Conservation (phyloP, 1,140 invertebrate genomes). For the Formica exsecta region DNA sequence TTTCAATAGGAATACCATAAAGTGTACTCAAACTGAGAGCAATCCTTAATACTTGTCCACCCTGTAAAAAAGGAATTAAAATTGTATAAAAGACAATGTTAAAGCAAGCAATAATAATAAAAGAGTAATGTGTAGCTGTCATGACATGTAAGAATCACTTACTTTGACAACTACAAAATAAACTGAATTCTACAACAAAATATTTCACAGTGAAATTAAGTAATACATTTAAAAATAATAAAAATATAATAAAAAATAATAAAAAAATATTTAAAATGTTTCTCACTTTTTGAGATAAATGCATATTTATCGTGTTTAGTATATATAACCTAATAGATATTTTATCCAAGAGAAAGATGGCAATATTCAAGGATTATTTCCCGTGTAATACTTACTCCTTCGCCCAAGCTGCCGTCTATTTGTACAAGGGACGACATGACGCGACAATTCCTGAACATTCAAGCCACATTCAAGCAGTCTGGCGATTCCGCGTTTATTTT, state of each 20-base stretch:
- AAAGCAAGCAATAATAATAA: neutral
- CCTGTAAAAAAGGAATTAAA: conserved; percentile 86
- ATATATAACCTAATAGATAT: neutral
- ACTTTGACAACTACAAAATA: neutral
- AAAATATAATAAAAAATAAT: neutral
- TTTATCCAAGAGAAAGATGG: neutral
- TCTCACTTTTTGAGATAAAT: neutral
- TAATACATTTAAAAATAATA: neutral
- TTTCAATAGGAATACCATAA: conserved; percentile 90
- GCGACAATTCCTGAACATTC: conserved; percentile 2
- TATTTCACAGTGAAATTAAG: neutral
- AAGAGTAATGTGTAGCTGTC: too few species aligned
- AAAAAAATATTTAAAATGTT: neutral
- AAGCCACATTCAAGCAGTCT: neutral
- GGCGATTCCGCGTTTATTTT: conserved; percentile 45
- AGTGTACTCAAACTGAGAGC: conserved; percentile 93
- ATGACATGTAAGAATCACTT: neutral
- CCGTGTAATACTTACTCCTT: conserved; percentile 87
- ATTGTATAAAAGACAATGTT: neutral
- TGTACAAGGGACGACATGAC: conserved; percentile 82
- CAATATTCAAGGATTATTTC: neutral
- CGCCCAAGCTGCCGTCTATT: conserved; percentile 89
- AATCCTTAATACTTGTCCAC: conserved; percentile 95
- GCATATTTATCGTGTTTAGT: neutral
- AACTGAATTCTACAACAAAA: neutral